Conservation (phyloP, 2,888 invertebrate genomes). For the Drymonia ruficornis region DNA sequence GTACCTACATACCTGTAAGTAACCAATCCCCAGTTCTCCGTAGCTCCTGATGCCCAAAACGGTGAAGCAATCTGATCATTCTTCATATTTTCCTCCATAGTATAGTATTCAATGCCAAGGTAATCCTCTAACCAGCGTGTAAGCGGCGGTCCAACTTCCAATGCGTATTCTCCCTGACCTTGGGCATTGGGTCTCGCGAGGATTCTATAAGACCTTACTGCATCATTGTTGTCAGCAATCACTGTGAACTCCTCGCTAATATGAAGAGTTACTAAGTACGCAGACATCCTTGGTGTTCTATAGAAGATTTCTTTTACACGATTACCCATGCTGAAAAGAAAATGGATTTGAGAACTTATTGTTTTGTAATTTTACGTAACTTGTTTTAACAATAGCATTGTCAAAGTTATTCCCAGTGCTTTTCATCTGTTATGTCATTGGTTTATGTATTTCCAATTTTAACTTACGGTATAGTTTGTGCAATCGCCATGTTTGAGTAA, state of each 20-base stretch:
- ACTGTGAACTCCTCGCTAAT: slow-evolving; percentile 72
- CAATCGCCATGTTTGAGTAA: slow-evolving; percentile 69
- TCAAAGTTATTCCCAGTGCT: too few species aligned
- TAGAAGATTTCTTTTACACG: slow-evolving; percentile 74
- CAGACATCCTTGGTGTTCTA: slow-evolving; percentile 90
- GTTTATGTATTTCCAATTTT: not conserved
- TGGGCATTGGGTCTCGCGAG: slow-evolving; percentile 67
- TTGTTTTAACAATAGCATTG: too few species aligned
- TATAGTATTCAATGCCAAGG: slow-evolving; percentile 67
- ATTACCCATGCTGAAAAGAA: slow-evolving; percentile 54
- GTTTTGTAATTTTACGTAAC: too few species aligned
- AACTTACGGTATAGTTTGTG: slow-evolving; percentile 47
- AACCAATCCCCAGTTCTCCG: slow-evolving; percentile 80
- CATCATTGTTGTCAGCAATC: slow-evolving; percentile 64
- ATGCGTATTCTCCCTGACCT: slow-evolving; percentile 73
- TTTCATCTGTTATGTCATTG: too few species aligned
- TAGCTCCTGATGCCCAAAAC: slow-evolving; percentile 79
- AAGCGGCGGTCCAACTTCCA: slow-evolving; percentile 69
- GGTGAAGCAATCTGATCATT: slow-evolving; percentile 78
- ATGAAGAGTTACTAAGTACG: slow-evolving; percentile 92
- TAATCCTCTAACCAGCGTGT: slow-evolving; percentile 71
- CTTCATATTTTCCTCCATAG: slow-evolving; percentile 66
- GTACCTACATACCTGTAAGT: slow-evolving; percentile 64
- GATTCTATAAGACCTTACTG: slow-evolving; percentile 62
- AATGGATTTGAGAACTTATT: not conserved